phyloP scores from a whole-genome alignment of 2,113 vertebrate genomes.

The Sphyrna mokarran region DNA sequence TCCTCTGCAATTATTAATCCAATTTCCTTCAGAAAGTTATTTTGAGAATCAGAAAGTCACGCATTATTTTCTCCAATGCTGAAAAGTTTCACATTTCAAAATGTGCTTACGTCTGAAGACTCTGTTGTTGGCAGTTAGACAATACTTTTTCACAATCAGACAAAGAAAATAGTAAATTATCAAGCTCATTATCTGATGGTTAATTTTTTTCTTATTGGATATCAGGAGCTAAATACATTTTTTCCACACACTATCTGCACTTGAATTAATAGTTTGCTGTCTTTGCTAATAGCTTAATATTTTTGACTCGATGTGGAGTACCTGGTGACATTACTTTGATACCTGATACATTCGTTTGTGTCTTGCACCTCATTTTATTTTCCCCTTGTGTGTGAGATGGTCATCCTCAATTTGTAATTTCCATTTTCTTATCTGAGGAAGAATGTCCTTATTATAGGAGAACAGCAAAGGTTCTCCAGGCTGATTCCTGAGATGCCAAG shows the following conservation, averaged over 20 bases:
- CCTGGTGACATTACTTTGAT: neutral
- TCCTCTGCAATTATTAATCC: too few species aligned
- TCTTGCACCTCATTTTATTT: neutral
- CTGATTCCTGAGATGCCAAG: too few species aligned
- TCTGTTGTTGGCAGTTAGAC: neutral
- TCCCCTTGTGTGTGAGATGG: neutral
- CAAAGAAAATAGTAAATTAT: neutral
- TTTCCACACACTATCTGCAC: neutral
- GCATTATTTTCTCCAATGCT: neutral
- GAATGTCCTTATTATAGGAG: too few species aligned
- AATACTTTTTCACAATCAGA: neutral
- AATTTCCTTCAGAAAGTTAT: neutral
- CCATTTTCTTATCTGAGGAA: too few species aligned
- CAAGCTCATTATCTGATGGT: neutral
- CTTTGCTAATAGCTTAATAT: neutral
- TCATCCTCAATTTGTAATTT: neutral
- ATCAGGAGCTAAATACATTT: neutral
- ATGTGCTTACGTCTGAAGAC: neutral
- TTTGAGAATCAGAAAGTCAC: neutral
- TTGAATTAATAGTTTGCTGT: neutral
- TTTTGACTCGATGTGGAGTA: neutral
- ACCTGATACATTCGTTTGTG: neutral
- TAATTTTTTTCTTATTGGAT: neutral
- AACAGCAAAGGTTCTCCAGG: too few species aligned
- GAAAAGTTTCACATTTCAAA: neutral